phyloP scores from a whole-genome alignment of 2,888 invertebrate species.

The Scelioninae gen. 1 region DNA sequence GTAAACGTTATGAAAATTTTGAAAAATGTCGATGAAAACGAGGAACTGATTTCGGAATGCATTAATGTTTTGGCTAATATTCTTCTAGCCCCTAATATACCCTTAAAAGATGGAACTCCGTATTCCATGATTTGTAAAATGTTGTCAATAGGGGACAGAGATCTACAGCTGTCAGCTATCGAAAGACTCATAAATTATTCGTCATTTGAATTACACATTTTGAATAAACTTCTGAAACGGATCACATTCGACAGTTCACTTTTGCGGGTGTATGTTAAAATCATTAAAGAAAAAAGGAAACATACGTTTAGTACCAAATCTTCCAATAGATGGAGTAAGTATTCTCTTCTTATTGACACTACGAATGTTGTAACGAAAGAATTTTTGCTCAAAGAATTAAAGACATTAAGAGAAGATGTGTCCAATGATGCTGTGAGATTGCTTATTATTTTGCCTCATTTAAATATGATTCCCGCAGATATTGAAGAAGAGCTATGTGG shows the following conservation, averaged over 20 bases:
- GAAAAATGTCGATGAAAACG: constrained; percentile 71
- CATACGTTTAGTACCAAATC: constrained; percentile 87
- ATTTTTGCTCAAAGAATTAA: constrained; percentile 74
- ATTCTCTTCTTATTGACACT: constrained; percentile 85
- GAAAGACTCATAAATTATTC: constrained; percentile 88
- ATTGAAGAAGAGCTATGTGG: neutral
- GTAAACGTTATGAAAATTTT: constrained; percentile 84
- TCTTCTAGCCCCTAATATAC: constrained; percentile 86
- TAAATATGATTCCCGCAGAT: constrained; percentile 64
- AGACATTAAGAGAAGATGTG: constrained; percentile 72
- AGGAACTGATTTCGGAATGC: constrained; percentile 72
- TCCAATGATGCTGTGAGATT: constrained; percentile 75
- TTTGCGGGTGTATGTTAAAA: constrained; percentile 87
- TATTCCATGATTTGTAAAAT: constrained; percentile 88
- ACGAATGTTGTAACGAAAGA: constrained; percentile 77
- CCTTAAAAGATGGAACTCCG: constrained; percentile 90
- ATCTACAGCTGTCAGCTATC: constrained; percentile 88
- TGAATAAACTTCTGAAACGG: constrained; percentile 88
- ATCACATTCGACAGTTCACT: constrained; percentile 85
- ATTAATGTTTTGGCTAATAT: constrained; percentile 76
- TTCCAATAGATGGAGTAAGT: constrained; percentile 88
- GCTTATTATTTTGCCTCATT: constrained; percentile 79
- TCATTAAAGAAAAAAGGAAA: constrained; percentile 89
- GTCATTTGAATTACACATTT: constrained; percentile 89
- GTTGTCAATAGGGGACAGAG: constrained; percentile 86